phyloP scores from a whole-genome alignment of 2,797 vertebrate species.

The Micrastur ruficollis region DNA sequence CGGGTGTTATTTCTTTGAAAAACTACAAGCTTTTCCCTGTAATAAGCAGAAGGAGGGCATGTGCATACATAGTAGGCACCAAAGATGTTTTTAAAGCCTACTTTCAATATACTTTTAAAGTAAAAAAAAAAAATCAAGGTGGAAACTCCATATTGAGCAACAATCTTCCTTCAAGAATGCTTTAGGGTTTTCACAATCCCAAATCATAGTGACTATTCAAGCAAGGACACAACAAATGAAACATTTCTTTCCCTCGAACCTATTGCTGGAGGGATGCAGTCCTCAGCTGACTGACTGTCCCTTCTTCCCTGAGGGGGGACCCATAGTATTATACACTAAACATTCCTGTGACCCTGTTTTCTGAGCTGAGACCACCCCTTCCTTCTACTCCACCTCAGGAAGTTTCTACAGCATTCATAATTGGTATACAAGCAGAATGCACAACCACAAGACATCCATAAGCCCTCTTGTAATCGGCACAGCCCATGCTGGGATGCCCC shows the following conservation, averaged over 20 bases:
- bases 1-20: not conserved
- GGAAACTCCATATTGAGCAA: not conserved
- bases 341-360: not conserved
- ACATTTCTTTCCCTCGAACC: not conserved
- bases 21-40: not conserved
- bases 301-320: not conserved
- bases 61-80: not conserved
- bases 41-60: not conserved
- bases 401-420: not conserved
- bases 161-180: not conserved
- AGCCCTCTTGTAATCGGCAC: not conserved
- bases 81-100: not conserved
- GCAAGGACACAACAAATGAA: not conserved
- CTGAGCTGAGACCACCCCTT: not conserved
- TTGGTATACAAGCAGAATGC: not conserved
- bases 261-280: not conserved
- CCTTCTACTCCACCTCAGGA: not conserved
- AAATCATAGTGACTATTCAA: not conserved
- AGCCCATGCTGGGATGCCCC: not conserved
- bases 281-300: not conserved
- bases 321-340: not conserved
- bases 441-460: not conserved
- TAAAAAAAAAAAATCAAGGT: not conserved
- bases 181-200: not conserved
- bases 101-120: not conserved